A percentile compares a stretch with the other conserved stretches of the same genome.
phyloP scores from a whole-genome alignment of 2,797 vertebrate genomes.

The Austrolebias charrua region DNA sequence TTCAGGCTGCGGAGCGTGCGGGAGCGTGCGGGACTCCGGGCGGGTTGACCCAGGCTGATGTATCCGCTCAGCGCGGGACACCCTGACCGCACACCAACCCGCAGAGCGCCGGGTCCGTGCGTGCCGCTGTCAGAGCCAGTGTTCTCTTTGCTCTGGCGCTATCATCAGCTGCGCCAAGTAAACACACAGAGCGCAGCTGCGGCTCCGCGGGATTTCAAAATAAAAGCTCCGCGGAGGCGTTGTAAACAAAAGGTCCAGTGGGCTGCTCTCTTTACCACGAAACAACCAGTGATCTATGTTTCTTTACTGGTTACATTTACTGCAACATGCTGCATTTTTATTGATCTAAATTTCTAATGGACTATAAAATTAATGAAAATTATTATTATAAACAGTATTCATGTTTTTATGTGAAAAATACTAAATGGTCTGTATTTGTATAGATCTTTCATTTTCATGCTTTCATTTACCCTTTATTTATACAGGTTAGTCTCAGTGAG shows the following conservation, averaged over 20 bases:
- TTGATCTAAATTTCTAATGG: too few relatives aligned
- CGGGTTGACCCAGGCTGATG: neutral
- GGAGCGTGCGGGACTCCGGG: slow-evolving; percentile 17
- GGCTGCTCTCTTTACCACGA: neutral
- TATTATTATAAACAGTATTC: too few relatives aligned
- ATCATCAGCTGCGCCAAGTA: slow-evolving; percentile 48
- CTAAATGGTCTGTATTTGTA: too few relatives aligned
- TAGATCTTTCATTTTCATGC: too few relatives aligned
- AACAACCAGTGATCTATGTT: too few relatives aligned
- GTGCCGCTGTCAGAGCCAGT: slow-evolving; percentile 51
- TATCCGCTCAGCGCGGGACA: neutral
- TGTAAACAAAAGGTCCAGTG: neutral
- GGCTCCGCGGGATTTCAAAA: slow-evolving; percentile 26
- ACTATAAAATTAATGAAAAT: too few relatives aligned
- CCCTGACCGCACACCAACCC: slow-evolving; percentile 12
- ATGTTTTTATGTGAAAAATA: too few relatives aligned
- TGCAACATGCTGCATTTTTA: too few relatives aligned
- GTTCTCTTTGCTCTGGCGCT: slow-evolving; percentile 18
- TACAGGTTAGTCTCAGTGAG: too few relatives aligned
- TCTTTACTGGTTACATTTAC: too few relatives aligned
- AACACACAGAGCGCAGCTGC: neutral
- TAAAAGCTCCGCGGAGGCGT: slow-evolving; percentile 28
- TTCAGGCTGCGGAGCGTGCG: slow-evolving; percentile 21
- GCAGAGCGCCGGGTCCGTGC: slow-evolving; percentile 32
- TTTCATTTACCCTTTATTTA: too few relatives aligned